Base-by-base conservation (phyloP, 2,888 invertebrate species). In the Meiosimyza decipiens region DNA sequence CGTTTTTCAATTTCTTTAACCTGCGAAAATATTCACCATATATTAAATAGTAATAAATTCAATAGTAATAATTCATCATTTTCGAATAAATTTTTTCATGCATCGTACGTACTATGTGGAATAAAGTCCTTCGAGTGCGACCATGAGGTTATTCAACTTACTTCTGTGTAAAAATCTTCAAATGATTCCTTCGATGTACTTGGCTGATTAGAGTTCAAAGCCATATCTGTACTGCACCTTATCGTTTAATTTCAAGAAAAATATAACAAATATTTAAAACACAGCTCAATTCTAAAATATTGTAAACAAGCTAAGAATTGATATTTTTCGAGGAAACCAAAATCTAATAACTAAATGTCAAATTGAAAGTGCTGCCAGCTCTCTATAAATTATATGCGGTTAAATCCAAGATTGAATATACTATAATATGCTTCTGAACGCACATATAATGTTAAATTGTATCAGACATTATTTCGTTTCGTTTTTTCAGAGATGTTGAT, bases 1-100 rank as follows among this genome's bases (percentile, higher is more conserved):
- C 97, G 90, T 88, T 97, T 95, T 88, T 99, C 99, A 77, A 99
- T 98, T 90, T 97, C 95, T 90, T 99, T 99, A 71, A 99, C 97
- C 98, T 99, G 85, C 80, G 82, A 81, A 82, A 67, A 75, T 74
- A 68, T 74, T 73, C 71, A 72, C 52, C 70, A 51, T 40, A 49
- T 40, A 63, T 63, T 33, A 16, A 47, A 63, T 28, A 63, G 18
- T 47, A 64, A 22, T 22, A 64, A 64, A 50, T 18, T 64, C 16
- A n/a, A n/a, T n/a, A n/a, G n/a, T n/a, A n/a, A n/a, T n/a, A n/a
- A n/a, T n/a, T n/a, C n/a, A n/a, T n/a, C 40, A 40, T 40, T 40
- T 40, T 40, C 9, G 9, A 9, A 40, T 40, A 40, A 9, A 9
- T 40, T 40, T 40, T 40, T 40, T 6, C 40, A 40, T 40, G 40